These are phyloP conservation scores for Chionoecetes opilio DNA, from an alignment of 1,140 invertebrate genomes.

Conservation along the genomic window DNA sequence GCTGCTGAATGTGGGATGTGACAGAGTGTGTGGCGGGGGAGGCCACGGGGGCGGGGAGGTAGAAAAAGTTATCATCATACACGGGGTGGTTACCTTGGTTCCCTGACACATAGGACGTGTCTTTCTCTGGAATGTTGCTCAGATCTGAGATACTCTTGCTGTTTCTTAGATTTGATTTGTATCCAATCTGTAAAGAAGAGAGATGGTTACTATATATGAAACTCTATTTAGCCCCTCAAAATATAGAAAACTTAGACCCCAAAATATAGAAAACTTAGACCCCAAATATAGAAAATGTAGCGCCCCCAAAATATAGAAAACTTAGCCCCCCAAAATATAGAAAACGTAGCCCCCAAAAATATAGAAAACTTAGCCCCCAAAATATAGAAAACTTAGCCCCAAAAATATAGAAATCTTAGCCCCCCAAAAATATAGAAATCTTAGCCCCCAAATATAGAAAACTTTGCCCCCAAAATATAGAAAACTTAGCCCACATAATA, in stretches of 20 bases:
- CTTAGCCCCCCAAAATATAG: too few relatives aligned
- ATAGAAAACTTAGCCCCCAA: too few relatives aligned
- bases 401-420: neutral
- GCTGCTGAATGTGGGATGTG: constrained; percentile 57
- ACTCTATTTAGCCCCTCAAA: too few relatives aligned
- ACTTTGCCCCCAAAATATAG: neutral
- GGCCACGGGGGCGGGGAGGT: constrained; percentile 51
- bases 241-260: neutral
- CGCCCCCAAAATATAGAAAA: too few relatives aligned
- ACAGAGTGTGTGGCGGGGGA: constrained; percentile 61
- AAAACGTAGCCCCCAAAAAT: too few relatives aligned
- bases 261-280: too few relatives aligned
- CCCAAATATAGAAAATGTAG: too few relatives aligned
- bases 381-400: too few relatives aligned
- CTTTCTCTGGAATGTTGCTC: constrained; percentile 83
- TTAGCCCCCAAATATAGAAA: neutral
- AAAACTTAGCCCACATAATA: neutral
- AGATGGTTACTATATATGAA: too few relatives aligned
- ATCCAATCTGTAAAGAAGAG: constrained; percentile 87
- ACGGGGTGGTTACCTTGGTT: constrained; percentile 76
- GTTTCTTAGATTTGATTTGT: constrained; percentile 89
- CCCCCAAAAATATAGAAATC: too few relatives aligned
- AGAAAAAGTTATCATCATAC: constrained; percentile 54
- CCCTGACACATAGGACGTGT: constrained; percentile 79
- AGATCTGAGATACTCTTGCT: constrained; percentile 93